phyloP scores from a whole-genome alignment of 2,888 invertebrate genomes.

The Erannis defoliaria region DNA sequence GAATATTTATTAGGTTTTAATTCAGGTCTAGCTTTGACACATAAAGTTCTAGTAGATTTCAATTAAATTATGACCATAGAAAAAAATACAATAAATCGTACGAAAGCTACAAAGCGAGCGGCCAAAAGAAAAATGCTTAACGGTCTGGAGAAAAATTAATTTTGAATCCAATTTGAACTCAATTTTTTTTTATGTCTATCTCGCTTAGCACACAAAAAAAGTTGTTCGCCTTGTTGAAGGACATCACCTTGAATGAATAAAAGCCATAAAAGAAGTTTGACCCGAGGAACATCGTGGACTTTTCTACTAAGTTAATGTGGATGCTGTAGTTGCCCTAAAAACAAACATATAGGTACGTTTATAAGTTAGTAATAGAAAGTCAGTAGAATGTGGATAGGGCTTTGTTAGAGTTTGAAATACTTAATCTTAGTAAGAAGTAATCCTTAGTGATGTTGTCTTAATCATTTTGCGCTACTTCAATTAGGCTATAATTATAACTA shows the following conservation, averaged over 20 bases:
- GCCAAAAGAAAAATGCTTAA: constrained; percentile 24
- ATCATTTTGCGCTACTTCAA: no score
- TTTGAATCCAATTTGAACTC: constrained; percentile 24
- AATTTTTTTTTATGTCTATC: constrained; percentile 51
- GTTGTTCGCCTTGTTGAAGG: constrained; percentile 67
- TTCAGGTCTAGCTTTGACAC: neutral
- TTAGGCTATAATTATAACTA: no score
- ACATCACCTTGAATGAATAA: constrained; percentile 66
- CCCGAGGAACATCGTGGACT: constrained; percentile 64
- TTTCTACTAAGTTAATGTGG: constrained; percentile 64
- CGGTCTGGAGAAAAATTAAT: constrained; percentile 21
- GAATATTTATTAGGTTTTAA: no score
- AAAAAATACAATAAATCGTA: constrained; percentile 3
- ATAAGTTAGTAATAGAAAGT: neutral
- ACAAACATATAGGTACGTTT: constrained; percentile 9
- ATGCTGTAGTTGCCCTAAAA: constrained; percentile 71
- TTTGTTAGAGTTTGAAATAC: no score
- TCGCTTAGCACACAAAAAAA: constrained; percentile 64
- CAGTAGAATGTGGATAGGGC: no score
- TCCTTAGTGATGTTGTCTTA: no score
- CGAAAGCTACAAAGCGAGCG: neutral
- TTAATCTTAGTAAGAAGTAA: no score
- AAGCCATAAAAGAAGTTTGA: constrained; percentile 72
- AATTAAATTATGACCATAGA: neutral
- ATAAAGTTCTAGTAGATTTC: neutral